phyloP scores from a whole-genome alignment of 1,140 invertebrate species.

The Nautilus pompilius region DNA sequence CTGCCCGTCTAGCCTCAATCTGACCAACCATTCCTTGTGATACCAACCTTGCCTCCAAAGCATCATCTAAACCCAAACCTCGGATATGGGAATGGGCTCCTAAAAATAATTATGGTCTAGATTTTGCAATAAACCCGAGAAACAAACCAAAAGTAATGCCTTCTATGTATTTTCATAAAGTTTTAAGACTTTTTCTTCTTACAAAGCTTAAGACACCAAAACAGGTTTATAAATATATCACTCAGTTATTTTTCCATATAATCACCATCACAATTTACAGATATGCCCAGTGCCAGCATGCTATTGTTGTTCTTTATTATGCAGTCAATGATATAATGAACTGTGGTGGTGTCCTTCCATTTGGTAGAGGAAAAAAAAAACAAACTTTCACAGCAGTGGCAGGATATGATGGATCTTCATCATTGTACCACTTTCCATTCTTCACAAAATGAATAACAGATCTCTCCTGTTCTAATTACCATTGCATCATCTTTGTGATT shows the following conservation, averaged over 20 bases:
- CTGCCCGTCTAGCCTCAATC: conserved; percentile 82
- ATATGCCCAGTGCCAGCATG: no score
- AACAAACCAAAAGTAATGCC: background rate
- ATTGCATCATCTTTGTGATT: no score
- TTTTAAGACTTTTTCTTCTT: background rate
- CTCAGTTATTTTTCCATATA: background rate
- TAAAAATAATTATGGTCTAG: conserved; percentile 13
- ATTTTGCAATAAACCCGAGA: background rate
- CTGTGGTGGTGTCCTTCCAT: no score
- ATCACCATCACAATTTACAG: background rate
- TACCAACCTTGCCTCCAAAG: conserved; percentile 81
- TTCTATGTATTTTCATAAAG: background rate
- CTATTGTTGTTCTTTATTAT: no score
- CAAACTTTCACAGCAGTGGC: no score
- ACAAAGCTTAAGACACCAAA: background rate
- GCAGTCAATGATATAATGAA: no score
- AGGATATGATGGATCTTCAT: no score
- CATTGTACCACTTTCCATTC: no score
- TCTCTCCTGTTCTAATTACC: no score
- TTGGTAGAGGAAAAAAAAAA: no score
- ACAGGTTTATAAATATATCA: background rate
- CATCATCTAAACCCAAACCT: conserved; percentile 92
- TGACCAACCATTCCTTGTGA: conserved; percentile 99
- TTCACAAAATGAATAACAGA: no score
- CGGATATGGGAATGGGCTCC: conserved; percentile 97